Conservation (phyloP, 1,140 invertebrate species). For the Globodera rostochiensis region DNA sequence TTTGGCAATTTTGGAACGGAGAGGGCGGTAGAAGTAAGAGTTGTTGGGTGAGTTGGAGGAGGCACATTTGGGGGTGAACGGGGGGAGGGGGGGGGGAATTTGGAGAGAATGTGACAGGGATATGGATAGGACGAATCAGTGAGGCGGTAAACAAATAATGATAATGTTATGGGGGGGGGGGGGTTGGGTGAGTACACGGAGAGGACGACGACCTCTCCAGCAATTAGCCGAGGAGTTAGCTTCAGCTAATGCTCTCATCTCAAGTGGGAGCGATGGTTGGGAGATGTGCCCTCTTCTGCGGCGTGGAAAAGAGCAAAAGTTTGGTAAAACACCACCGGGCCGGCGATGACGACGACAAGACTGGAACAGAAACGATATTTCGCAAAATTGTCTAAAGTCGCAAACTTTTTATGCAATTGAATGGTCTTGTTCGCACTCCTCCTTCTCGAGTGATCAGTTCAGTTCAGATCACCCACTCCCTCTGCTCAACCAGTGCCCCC, state of each 20-base stretch:
- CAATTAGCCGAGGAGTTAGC: background rate
- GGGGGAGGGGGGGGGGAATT: background rate
- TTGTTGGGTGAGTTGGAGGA: background rate
- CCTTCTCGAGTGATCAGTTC: background rate
- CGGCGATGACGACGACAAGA: background rate
- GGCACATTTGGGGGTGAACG: too few relatives aligned
- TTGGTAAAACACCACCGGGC: background rate
- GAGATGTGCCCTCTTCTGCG: background rate
- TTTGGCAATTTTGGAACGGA: background rate
- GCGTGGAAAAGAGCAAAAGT: background rate
- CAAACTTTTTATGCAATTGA: too few relatives aligned
- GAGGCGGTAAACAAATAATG: constrained; percentile 6
- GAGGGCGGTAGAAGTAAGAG: background rate
- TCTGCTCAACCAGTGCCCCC: background rate
- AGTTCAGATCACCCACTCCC: background rate
- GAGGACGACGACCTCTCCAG: background rate
- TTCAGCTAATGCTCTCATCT: background rate
- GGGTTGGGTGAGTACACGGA: background rate
- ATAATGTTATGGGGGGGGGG: background rate
- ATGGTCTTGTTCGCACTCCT: too few relatives aligned
- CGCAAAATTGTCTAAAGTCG: too few relatives aligned
- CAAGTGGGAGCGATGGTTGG: background rate
- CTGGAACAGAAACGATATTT: too few relatives aligned
- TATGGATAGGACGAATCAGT: background rate
- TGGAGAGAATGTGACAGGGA: background rate